Percentiles rank a stretch among this genome's conserved stretches.
These are phyloP conservation scores for Gymnothorax reevesii DNA, from an alignment of 2,797 vertebrate species.

Conservation along the genomic window DNA sequence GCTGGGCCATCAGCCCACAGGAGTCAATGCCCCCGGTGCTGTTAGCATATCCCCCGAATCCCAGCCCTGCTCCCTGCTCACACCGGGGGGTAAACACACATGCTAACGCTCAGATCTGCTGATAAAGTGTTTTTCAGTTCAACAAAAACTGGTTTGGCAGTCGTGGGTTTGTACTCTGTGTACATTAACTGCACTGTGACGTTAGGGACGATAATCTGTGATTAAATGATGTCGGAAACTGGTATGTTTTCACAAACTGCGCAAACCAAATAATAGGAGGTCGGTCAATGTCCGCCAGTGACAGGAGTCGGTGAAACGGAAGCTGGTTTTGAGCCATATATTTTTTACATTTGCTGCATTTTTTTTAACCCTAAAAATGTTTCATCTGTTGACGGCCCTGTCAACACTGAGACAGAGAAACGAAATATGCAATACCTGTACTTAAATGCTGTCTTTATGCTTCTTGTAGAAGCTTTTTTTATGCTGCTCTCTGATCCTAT, in stretches of 20 bases:
- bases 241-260: neutral
- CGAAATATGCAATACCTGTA: conserved; percentile 34
- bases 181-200: neutral
- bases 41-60: conserved; percentile 35
- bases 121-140: conserved; percentile 44
- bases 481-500: conserved; percentile 31
- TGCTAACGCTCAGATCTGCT: conserved; percentile 19
- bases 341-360: conserved; percentile 46
- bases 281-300: neutral
- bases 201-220: neutral
- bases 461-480: conserved; percentile 74
- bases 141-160: neutral
- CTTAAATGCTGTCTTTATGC: conserved; percentile 59
- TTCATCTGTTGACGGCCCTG: neutral
- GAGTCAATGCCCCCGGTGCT: conserved; percentile 51
- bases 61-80: conserved; percentile 32
- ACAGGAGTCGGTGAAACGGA: neutral
- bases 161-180: neutral
- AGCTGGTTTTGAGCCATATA: conserved; percentile 28
- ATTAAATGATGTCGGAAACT: neutral
- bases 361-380: conserved; percentile 39
- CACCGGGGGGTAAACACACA: neutral
- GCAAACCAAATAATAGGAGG: neutral
- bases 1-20: conserved; percentile 15
- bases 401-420: neutral